Base-by-base conservation (phyloP, 2,113 vertebrate genomes). In the Planiliza haematocheilus region DNA sequence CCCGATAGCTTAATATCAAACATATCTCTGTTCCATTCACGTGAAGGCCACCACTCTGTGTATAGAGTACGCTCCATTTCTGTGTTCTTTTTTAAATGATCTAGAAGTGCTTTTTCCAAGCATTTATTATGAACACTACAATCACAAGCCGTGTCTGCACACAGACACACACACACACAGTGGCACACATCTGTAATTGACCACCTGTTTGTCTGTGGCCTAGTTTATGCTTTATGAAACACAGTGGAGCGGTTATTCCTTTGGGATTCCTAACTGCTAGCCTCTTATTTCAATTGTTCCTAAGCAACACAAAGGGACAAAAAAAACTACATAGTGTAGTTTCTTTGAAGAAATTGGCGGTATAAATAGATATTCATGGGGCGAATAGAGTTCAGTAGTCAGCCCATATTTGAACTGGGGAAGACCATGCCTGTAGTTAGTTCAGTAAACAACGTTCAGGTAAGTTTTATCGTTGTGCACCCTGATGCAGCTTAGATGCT, bases 201-300 rank as follows among this genome's bases (percentile, higher is more conserved):
- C 89, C 83, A 86, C 85, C 73, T 88, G 87, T 85, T 86, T 62
- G 66, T 58, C 57, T 76, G 20, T 78, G 83, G 72, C 84, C 86
- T 77, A 76, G 62, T 85, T 88, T 86, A 10, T 2, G 56, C 72
- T 63, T 56, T 49, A 18, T 74, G 41, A 74, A 85, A 63, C 49
- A 12, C 21, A 16, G 61, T 3, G 39, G 17, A 75, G 43, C 49
- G 20, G 14, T 63, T 60, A 41, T 45, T 82, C 72, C 80, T 66
- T 0, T 57, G 80, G 58, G 78, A 78, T 69, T 45, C 52, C 16
- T 61, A 61, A 81, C 76, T 49, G 53, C 66, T 24, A 17, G 55
- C 48, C 13, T 80, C 56, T 84, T 63, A 64, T 70, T 78, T 61
- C 53, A 34, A 8, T 69, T 84, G 72, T 77, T 82, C 46, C 55